These are phyloP conservation scores for Phenganax stokvisi DNA, from an alignment of 92 coral and sea anemone genomes.

Conservation along the genomic window DNA sequence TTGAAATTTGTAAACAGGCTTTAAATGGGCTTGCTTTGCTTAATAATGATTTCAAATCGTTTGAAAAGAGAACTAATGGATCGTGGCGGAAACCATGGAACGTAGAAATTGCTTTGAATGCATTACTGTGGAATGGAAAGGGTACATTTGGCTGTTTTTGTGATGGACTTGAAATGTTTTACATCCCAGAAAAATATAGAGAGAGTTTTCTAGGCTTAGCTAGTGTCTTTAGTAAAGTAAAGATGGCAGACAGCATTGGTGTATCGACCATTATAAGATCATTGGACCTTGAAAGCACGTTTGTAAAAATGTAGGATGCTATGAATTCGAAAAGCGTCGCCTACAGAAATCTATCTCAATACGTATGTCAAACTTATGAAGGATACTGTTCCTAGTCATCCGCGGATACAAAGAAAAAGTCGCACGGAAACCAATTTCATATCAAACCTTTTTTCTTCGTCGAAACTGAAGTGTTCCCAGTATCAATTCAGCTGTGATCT, in stretches of 20 bases:
- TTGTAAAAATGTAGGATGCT: neutral
- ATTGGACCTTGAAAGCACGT: constrained; percentile 56
- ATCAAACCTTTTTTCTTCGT: neutral
- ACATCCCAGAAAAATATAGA: constrained; percentile 61
- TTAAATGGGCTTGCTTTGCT: constrained; percentile 55
- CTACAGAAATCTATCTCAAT: too few relatives aligned
- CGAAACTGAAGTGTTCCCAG: neutral
- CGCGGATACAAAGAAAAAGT: too few relatives aligned
- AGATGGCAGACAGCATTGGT: constrained; percentile 66
- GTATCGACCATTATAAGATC: constrained; percentile 68
- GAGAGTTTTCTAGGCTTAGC: constrained; percentile 55
- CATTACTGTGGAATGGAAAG: constrained; percentile 86
- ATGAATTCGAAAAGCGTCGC: neutral
- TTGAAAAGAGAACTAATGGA: constrained; percentile 33
- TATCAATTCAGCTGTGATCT: neutral
- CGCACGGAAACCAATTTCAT: too few relatives aligned
- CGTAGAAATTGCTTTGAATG: constrained; percentile 71
- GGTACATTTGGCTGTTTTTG: constrained; percentile 72
- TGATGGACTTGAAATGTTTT: constrained; percentile 52
- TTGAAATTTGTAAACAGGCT: constrained; percentile 61
- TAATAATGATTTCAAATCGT: constrained; percentile 50
- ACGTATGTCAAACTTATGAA: too few relatives aligned
- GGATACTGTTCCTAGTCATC: too few relatives aligned
- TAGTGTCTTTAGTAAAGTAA: constrained; percentile 57
- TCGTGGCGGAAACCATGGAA: constrained; percentile 56